Base-by-base conservation (phyloP, 2,113 vertebrate genomes). In the Phalacrocorax aristotelis region DNA sequence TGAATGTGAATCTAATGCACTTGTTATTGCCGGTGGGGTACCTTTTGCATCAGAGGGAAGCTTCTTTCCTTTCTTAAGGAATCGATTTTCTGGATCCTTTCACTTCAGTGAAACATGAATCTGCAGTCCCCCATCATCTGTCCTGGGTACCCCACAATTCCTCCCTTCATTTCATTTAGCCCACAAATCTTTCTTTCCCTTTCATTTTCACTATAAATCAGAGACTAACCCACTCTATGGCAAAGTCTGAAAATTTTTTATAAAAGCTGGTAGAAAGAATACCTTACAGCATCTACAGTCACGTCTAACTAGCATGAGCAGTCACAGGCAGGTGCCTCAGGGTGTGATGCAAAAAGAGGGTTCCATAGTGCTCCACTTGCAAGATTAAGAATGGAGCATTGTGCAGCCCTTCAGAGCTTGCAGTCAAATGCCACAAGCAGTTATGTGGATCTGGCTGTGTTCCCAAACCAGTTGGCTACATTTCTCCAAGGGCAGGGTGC, bases 391-490 rank as follows among this genome's bases (percentile, higher is more conserved):
- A 91, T 70, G 87, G 58, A 95, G 40, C 52, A 85, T 65, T 95
- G 89, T 92, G 80, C 65, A 54, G 52, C 15, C 57, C 36, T 88
- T 76, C 34, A 61, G 89, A 94, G 77, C 49, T 69, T 44, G 36
- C 36, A 76, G 94, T 89, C 91, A 96, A 95, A 87, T 44, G 84
- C 78, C 74, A 79, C 74, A 76, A 79, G 66, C 13, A 72, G 86
- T 70, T 89, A 40, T 54, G 62, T 82, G 81, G 40, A 48, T 85
- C 89, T 96, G 89, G 54, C 93, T 91, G 62, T 79, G 74, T 69
- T 89, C 62, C 74, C 78, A 90, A n/a, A 70, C 8, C 46, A 46
- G 29, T 0, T 74, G 62, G 58, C 79, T 90, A 6, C 23, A 54
- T 84, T 87, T 94, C 78, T 83, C 12, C 70, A 61, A 79, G 54